Base-by-base conservation (phyloP, 2,888 invertebrate species). In the Endomychus coccineus region DNA sequence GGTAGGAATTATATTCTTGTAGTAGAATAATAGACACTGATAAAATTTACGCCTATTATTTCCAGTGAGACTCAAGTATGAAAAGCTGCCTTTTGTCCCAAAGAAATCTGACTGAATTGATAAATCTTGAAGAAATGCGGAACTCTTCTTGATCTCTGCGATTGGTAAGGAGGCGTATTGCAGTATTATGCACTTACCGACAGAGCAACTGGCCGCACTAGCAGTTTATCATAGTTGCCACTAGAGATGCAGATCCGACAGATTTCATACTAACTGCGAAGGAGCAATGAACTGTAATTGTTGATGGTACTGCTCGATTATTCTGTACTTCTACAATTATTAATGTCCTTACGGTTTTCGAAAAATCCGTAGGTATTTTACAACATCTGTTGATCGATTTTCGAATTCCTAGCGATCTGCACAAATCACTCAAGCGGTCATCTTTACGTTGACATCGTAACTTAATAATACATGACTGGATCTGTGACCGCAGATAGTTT, bases 281-380 rank as follows among this genome's bases (percentile, higher is more conserved):
- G 43, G 56, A 39, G 49, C 58, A 58, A 56, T 48, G 59, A 58
- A 55, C 58, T 48, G 52, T 57, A 59, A 57, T 58, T 56, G 58
- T 54, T 50, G 58, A 59, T 59, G 54, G 49, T 51, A 54, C 46
- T 49, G 45, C 44, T 49, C 51, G 54, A 55, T 55, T 55, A 55
- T 54, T 45, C 47, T 49, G 33, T 42, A 35, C 42, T 29, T 39
- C 28, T 33, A 33, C 38, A 42, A 49, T 50, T 49, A 50, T 47
- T 49, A 50, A 47, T 49, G 50, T 45, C 48, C 43, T 40, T 36
- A 24, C 27, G 33, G 9, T 31, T 41, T 17, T 41, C 37, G 34
- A 51, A 52, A 52, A 52, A 52, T 52, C 28, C 42, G 33, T 13
- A 40, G 50, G 43, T 44, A 47, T 50, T 48, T 48, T 49, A 45